A percentile compares a stretch with the other conserved stretches of the same genome.
Evolutionary conservation across 2,888 invertebrate species (phyloP).

Genomic region (Buathra laborator): DNA sequence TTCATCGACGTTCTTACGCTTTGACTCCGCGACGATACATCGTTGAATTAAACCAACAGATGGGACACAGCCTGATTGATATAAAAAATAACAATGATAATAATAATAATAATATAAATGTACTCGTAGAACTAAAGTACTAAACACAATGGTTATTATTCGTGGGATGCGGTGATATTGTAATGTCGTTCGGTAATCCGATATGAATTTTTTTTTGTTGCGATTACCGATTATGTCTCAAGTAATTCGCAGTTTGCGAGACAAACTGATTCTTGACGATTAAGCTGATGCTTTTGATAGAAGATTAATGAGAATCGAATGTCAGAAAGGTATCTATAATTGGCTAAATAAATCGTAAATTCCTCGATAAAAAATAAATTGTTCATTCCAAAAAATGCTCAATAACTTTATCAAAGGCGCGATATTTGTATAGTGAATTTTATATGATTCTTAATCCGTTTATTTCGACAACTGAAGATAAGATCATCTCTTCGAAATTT

Average conservation of each 20-base stretch:
- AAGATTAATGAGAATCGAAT: conserved; percentile 23
- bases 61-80: conserved; percentile 73
- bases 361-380: background rate
- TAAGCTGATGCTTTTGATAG: conserved; percentile 46
- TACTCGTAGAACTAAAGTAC: conserved; percentile 36
- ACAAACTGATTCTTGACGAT: conserved; percentile 82
- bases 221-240: conserved; percentile 72
- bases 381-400: too few species aligned
- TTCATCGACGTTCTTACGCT: conserved; percentile 8
- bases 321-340: background rate
- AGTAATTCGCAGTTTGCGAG: conserved; percentile 82
- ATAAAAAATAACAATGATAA: conserved; percentile 60
- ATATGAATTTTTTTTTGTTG: conserved; percentile 25
- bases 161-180: background rate
- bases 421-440: too few species aligned
- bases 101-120: conserved; percentile 48
- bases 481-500: too few species aligned
- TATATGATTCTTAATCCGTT: too few species aligned
- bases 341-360: background rate
- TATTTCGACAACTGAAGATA: too few species aligned
- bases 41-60: conserved; percentile 69
- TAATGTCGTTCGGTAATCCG: conserved; percentile 19
- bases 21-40: conserved; percentile 56
- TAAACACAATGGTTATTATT: conserved; percentile 43
- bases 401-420: too few species aligned